Percentiles rank a stretch among this genome's conserved stretches.
Evolutionary conservation across 2,113 vertebrate genomes (phyloP).

Genomic region (Corythaixoides concolor): DNA sequence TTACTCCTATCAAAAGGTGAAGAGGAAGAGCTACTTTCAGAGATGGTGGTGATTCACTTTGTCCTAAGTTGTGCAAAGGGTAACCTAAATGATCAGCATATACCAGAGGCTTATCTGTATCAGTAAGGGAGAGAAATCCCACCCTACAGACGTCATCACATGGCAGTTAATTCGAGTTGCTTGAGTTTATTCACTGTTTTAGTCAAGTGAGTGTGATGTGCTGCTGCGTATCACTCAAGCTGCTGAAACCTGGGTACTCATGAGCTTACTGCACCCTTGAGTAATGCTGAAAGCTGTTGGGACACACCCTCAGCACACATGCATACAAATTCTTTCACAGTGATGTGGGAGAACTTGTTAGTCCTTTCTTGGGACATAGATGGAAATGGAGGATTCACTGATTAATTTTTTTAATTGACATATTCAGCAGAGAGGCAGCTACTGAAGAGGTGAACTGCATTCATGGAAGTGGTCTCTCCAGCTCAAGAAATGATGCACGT

Average conservation of each 20-base stretch:
- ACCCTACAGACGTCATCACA: background rate
- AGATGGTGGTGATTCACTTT: background rate
- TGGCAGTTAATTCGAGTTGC: background rate
- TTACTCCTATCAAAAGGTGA: background rate
- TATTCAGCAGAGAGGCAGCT: background rate
- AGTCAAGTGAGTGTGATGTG: background rate
- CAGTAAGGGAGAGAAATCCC: background rate
- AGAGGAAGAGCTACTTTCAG: background rate
- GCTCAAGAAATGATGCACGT: background rate
- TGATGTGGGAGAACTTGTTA: background rate
- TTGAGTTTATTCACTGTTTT: background rate
- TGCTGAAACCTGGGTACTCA: background rate
- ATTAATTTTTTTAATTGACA: background rate
- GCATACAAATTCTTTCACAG: background rate
- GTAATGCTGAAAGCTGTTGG: background rate
- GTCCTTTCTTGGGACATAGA: background rate
- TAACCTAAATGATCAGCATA: background rate
- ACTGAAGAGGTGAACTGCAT: background rate
- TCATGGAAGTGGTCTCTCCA: background rate
- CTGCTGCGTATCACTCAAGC: background rate
- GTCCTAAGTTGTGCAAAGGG: background rate
- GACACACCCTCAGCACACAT: background rate
- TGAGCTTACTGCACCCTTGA: background rate
- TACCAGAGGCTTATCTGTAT: background rate
- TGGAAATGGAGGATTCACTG: background rate